Evolutionary conservation across 2,797 vertebrate genomes (phyloP).

Genomic region (Microcaecilia unicolor): DNA sequence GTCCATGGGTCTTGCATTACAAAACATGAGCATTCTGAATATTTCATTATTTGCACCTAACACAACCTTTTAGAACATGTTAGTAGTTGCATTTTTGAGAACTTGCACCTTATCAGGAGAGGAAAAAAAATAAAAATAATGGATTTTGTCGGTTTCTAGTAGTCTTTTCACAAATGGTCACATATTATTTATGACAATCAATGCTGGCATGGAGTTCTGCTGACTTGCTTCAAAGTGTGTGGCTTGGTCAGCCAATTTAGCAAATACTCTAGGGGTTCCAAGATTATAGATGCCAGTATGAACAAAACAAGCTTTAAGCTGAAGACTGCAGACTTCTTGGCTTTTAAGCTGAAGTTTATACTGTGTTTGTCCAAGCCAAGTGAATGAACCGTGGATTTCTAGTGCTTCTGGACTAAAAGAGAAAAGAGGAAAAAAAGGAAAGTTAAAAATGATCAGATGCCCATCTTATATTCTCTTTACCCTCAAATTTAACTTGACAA

Average conservation of each 20-base stretch:
- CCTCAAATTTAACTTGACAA: too few species aligned
- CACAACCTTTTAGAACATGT: constrained; percentile 36
- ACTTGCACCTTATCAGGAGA: constrained; percentile 11
- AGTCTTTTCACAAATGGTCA: constrained; percentile 50
- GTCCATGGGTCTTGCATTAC: constrained; percentile 47
- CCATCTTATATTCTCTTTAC: not conserved
- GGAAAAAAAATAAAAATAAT: constrained; percentile 37
- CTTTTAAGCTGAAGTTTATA: constrained; percentile 79
- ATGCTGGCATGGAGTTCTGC: constrained; percentile 79
- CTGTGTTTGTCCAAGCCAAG: constrained; percentile 89
- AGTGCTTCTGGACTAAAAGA: constrained; percentile 64
- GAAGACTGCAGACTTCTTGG: constrained; percentile 68
- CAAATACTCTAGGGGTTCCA: constrained; percentile 82
- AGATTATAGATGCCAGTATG: constrained; percentile 92
- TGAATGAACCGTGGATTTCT: constrained; percentile 81
- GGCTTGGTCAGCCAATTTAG: constrained; percentile 72
- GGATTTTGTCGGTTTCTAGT: constrained; percentile 31
- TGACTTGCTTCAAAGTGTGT: constrained; percentile 75
- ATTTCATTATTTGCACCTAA: constrained; percentile 36
- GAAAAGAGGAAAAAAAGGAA: not conserved
- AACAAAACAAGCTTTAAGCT: constrained; percentile 83
- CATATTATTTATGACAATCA: constrained; percentile 83
- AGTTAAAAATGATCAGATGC: too few species aligned
- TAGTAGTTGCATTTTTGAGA: constrained; percentile 32
- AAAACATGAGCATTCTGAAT: constrained; percentile 33